Percentiles rank a stretch among this genome's conserved stretches.
Conservation (phyloP, 92 coral and sea anemone species). For the Epizoanthus stellaris region DNA sequence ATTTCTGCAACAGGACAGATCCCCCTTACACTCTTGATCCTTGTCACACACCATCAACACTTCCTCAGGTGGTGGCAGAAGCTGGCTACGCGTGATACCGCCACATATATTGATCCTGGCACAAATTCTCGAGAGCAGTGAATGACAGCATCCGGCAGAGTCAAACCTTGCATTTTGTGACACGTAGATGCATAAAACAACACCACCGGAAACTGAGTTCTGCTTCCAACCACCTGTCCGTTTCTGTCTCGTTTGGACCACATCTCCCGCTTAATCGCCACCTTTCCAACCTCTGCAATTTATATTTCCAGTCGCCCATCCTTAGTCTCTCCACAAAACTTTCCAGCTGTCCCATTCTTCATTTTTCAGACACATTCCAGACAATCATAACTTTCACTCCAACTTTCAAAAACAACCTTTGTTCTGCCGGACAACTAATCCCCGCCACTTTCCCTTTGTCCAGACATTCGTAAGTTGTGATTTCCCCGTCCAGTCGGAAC, state of each 20-base stretch:
- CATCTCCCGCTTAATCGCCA: too few species aligned
- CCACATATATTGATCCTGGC: slow-evolving; percentile 61
- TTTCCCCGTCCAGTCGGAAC: slow-evolving; percentile 1
- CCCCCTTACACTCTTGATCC: not conserved
- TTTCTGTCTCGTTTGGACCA: not conserved
- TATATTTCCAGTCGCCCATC: slow-evolving; percentile 27
- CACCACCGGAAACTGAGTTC: too few species aligned
- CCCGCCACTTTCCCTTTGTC: slow-evolving; percentile 33
- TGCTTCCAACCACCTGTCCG: too few species aligned
- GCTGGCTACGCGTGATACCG: slow-evolving; percentile 41
- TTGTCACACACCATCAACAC: slow-evolving; percentile 12
- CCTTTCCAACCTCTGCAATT: not conserved
- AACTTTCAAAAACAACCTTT: slow-evolving; percentile 11
- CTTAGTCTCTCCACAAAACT: not conserved
- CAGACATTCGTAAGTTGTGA: not conserved
- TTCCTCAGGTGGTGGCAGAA: slow-evolving; percentile 9
- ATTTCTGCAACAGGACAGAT: not conserved
- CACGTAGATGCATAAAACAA: too few species aligned
- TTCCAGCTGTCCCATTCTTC: slow-evolving; percentile 57
- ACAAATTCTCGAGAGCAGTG: slow-evolving; percentile 65
- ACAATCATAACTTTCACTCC: slow-evolving; percentile 54
- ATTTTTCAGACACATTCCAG: slow-evolving; percentile 46
- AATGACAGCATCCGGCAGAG: slow-evolving; percentile 37
- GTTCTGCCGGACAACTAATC: slow-evolving; percentile 31
- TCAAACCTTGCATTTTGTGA: slow-evolving; percentile 38